Conservation (phyloP, 2,113 vertebrate species). For the Serilophus lunatus region DNA sequence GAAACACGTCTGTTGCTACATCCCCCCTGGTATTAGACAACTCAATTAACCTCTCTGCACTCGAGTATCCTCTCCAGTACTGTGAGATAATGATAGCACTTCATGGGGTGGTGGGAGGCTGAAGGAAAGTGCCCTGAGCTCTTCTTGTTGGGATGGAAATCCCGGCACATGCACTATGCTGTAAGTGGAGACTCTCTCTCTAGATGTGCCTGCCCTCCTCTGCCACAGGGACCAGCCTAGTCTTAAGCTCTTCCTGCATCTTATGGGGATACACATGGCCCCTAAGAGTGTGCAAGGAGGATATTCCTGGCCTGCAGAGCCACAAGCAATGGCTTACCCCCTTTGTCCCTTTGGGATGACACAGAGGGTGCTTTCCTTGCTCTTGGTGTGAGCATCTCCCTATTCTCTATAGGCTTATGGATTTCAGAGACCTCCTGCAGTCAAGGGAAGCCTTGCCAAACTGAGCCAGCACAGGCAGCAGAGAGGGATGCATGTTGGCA, state of each 20-base stretch:
- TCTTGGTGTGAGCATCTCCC: neutral
- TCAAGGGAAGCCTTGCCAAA: neutral
- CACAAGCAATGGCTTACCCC: neutral
- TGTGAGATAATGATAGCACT: neutral
- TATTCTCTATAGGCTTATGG: neutral
- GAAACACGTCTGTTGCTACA: neutral
- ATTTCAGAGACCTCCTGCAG: neutral
- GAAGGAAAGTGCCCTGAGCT: neutral
- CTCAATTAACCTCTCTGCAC: conserved; percentile 42
- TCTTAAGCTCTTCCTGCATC: neutral
- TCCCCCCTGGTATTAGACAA: neutral
- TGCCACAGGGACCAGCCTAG: neutral
- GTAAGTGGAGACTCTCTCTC: neutral
- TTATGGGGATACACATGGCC: neutral
- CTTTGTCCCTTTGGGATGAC: neutral
- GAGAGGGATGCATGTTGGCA: neutral
- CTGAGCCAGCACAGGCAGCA: neutral
- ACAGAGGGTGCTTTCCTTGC: neutral
- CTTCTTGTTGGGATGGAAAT: neutral
- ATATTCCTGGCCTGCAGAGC: neutral
- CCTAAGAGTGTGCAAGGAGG: neutral
- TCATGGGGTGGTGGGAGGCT: neutral
- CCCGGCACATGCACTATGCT: neutral
- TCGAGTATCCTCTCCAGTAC: neutral
- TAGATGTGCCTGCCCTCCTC: neutral